Evolutionary conservation across 1,140 invertebrate genomes (phyloP).

Genomic region (Lucilia sericata): DNA sequence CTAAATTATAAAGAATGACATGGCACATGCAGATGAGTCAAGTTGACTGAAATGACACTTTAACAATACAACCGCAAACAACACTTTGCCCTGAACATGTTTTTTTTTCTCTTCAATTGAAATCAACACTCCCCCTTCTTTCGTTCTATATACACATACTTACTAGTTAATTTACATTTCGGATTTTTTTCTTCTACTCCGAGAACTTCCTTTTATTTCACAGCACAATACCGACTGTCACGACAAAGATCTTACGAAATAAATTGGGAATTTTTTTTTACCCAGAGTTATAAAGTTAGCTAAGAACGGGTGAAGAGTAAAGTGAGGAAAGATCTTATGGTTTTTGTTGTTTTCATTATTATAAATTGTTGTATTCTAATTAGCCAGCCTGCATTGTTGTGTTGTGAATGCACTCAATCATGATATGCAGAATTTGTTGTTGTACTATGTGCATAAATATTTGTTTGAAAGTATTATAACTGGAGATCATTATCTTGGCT

Average conservation of each 20-base stretch:
- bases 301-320: neutral
- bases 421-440: constrained; percentile 10
- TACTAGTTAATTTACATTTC: neutral
- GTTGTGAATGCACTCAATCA: neutral
- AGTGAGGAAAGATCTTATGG: neutral
- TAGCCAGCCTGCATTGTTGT: neutral
- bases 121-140: neutral
- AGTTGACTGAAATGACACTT: constrained; percentile 19
- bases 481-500: constrained; percentile 7
- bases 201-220: no score
- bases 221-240: neutral
- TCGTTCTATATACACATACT: neutral
- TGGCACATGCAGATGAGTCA: constrained; percentile 37
- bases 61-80: neutral
- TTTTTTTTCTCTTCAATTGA: neutral
- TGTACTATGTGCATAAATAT: neutral
- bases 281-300: neutral
- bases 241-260: neutral
- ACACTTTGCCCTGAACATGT: neutral
- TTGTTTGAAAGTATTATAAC: neutral
- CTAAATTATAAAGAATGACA: neutral
- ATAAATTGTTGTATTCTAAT: constrained; percentile 7
- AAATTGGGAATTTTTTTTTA: no score
- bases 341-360: neutral
- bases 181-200: neutral